Percentiles rank a stretch among this genome's conserved stretches.
Evolutionary conservation across 2,888 invertebrate genomes (phyloP).

Genomic region (Harpalus rubripes): DNA sequence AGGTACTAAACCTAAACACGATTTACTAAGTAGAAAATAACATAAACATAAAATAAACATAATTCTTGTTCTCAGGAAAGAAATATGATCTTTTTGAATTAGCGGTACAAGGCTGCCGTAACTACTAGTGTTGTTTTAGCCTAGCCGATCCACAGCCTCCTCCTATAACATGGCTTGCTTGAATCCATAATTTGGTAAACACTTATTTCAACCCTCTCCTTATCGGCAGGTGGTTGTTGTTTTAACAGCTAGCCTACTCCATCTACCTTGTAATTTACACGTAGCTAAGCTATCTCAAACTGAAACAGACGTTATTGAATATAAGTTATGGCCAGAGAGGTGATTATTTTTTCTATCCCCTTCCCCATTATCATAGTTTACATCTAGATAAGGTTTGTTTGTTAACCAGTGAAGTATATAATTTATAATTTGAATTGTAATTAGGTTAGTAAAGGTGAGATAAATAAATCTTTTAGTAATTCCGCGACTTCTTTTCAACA

Average conservation of each 20-base stretch:
- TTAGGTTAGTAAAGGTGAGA: conserved; percentile 14
- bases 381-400: conserved; percentile 56
- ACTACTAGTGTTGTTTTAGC: conserved; percentile 60
- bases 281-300: conserved; percentile 2
- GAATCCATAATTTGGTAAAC: conserved; percentile 67
- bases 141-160: background rate
- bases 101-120: conserved; percentile 60
- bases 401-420: conserved; percentile 50
- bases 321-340: conserved; percentile 35
- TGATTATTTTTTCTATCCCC: conserved; percentile 22
- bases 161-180: conserved; percentile 55
- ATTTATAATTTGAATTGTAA: conserved; percentile 55
- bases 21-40: conserved; percentile 25
- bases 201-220: conserved; percentile 66
- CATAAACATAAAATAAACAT: conserved; percentile 34
- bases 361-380: conserved; percentile 27
- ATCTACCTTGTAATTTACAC: conserved; percentile 60
- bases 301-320: conserved; percentile 63
- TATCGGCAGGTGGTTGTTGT: conserved; percentile 43
- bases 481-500: too few species aligned
- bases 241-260: conserved; percentile 38
- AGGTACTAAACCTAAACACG: conserved; percentile 13
- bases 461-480: conserved; percentile 1
- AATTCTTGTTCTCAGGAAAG: conserved; percentile 37
- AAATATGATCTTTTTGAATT: conserved; percentile 63